Evolutionary conservation across 2,888 invertebrate species (phyloP).

Genomic region (Agrochola lychnidis): DNA sequence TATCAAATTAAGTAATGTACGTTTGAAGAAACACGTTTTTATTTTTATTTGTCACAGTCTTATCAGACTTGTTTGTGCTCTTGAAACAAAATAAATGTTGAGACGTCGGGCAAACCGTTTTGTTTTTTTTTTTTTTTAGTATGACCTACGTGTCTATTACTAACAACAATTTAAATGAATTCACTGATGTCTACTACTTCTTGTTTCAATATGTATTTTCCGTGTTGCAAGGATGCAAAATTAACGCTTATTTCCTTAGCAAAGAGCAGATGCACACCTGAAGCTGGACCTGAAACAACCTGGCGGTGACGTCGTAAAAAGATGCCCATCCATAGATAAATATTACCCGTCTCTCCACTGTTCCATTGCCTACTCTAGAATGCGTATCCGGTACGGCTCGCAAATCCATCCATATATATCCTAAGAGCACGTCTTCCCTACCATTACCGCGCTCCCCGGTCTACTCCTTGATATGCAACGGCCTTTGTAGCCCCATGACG

Average conservation of each 20-base stretch:
- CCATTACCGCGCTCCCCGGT: too few relatives aligned
- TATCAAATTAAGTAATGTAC: constrained; percentile 27
- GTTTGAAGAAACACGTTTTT: constrained; percentile 1
- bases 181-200: not conserved
- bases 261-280: too few relatives aligned
- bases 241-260: not conserved
- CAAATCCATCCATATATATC: too few relatives aligned
- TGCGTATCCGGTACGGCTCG: too few relatives aligned
- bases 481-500: too few relatives aligned
- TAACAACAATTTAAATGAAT: constrained; percentile 16
- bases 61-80: constrained; percentile 24
- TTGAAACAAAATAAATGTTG: constrained; percentile 21
- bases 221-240: not conserved
- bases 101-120: not conserved
- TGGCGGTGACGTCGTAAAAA: too few relatives aligned
- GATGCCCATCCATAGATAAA: too few relatives aligned
- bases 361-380: too few relatives aligned
- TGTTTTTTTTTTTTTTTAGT: not conserved
- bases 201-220: not conserved
- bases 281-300: too few relatives aligned
- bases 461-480: too few relatives aligned
- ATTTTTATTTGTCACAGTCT: constrained; percentile 40
- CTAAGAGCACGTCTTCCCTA: too few relatives aligned
- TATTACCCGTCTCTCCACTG: too few relatives aligned
- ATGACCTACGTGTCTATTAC: not conserved